These are phyloP conservation scores for Xestia xanthographa DNA, from an alignment of 2,888 invertebrate genomes.

Conservation along the genomic window DNA sequence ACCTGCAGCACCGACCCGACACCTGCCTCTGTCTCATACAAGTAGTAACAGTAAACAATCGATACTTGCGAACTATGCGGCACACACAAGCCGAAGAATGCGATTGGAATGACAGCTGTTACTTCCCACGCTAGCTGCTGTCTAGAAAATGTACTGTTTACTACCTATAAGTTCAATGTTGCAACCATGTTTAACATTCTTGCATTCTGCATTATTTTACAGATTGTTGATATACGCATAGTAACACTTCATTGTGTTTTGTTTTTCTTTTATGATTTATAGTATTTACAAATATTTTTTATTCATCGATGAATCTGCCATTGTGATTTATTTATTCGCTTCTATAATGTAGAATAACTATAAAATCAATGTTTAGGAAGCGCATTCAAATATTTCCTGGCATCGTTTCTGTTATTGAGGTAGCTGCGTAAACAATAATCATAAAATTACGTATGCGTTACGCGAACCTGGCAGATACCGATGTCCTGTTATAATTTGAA, in stretches of 20 bases:
- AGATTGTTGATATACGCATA: not conserved
- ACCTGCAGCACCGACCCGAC: slow-evolving; percentile 35
- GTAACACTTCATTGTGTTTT: slow-evolving; percentile 4
- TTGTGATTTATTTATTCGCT: slow-evolving; percentile 5
- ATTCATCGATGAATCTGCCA: not conserved
- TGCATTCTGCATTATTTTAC: slow-evolving; percentile 25
- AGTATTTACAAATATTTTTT: slow-evolving; percentile 14
- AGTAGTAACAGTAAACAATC: slow-evolving; percentile 20
- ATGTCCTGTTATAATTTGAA: slow-evolving; percentile 72
- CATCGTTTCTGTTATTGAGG: not conserved
- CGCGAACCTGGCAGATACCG: slow-evolving; percentile 62
- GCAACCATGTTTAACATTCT: slow-evolving; percentile 28
- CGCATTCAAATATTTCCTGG: not conserved
- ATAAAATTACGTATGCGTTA: slow-evolving; percentile 56
- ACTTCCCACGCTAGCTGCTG: slow-evolving; percentile 32
- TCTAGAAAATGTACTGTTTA: slow-evolving; percentile 25
- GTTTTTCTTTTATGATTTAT: slow-evolving; percentile 4
- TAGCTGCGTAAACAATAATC: slow-evolving; percentile 5
- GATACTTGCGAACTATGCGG: slow-evolving; percentile 12
- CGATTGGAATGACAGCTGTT: slow-evolving; percentile 26
- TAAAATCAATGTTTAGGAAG: not conserved
- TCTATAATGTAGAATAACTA: not conserved
- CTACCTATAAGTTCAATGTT: not conserved
- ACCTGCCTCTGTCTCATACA: slow-evolving; percentile 35
- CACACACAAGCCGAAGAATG: slow-evolving; percentile 7